Percentiles rank a stretch among this genome's conserved stretches.
Conservation (phyloP, 1,140 invertebrate genomes). For the Halictus rubicundus region DNA sequence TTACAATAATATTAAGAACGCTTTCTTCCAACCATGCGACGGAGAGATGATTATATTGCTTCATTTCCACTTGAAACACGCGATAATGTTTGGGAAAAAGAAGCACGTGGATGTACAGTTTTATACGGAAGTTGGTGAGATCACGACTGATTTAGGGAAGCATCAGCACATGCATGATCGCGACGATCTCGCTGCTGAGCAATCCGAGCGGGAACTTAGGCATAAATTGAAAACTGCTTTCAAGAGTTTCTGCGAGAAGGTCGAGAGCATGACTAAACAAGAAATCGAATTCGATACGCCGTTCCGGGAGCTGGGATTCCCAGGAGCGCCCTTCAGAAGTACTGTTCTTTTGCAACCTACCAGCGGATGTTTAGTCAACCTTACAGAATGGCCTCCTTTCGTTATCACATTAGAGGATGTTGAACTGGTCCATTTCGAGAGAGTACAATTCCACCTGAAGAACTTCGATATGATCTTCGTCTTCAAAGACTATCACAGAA, state of each 20-base stretch:
- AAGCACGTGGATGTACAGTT: conserved; percentile 99
- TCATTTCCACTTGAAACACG: conserved; percentile 99
- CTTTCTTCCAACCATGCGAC: conserved; percentile 99
- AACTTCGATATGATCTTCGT: conserved; percentile 99
- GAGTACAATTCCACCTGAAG: conserved; percentile 98
- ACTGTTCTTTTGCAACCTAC: conserved; percentile 98
- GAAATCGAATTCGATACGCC: conserved; percentile 99
- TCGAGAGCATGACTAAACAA: conserved; percentile 97
- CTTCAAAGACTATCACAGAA: conserved; percentile 98
- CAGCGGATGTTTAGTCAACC: conserved; percentile 96
- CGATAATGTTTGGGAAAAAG: conserved; percentile 99
- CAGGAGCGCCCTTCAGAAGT: conserved; percentile 97
- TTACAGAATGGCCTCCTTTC: conserved; percentile 99
- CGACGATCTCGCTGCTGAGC: conserved; percentile 99
- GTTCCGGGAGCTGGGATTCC: conserved; percentile 98
- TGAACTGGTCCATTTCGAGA: conserved; percentile 98
- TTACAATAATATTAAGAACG: conserved; percentile 99
- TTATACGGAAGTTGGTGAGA: conserved; percentile 99
- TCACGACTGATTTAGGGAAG: conserved; percentile 99
- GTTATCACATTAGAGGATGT: conserved; percentile 98
- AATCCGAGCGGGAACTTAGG: conserved; percentile 97
- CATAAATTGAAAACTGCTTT: conserved; percentile 98
- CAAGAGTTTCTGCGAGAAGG: conserved; percentile 99
- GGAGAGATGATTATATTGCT: conserved; percentile 99
- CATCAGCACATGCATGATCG: conserved; percentile 99